Conservation (phyloP, 2,113 vertebrate genomes). For the Vimba vimba region DNA sequence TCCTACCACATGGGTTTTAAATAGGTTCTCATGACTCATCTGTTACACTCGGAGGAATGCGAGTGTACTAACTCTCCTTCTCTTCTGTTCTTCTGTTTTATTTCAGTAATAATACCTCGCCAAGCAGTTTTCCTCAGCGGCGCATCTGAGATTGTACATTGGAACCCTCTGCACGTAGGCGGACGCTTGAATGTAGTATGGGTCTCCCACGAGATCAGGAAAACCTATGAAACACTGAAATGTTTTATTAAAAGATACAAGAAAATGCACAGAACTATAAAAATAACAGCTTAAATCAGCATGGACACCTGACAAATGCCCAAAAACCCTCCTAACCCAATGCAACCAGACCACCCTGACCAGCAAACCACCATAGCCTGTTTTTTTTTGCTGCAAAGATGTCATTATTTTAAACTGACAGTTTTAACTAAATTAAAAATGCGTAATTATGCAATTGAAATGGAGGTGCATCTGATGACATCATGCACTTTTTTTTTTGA, state of each 20-base stretch:
- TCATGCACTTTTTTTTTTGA: background rate
- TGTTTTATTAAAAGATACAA: constrained; percentile 41
- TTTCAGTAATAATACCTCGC: constrained; percentile 81
- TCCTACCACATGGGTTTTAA: constrained; percentile 28
- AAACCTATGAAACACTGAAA: constrained; percentile 80
- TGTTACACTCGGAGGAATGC: constrained; percentile 61
- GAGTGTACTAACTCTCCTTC: background rate
- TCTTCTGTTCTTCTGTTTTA: constrained; percentile 5
- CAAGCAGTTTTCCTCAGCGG: constrained; percentile 96
- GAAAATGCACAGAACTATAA: constrained; percentile 1
- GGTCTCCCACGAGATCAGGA: constrained; percentile 94
- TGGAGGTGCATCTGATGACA: background rate
- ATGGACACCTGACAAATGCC: background rate
- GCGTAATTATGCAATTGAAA: background rate
- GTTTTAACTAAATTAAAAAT: background rate
- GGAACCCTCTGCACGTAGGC: constrained; percentile 91
- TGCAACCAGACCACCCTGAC: background rate
- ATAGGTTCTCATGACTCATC: constrained; percentile 56
- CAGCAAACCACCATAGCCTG: background rate
- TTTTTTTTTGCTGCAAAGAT: background rate
- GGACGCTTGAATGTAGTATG: constrained; percentile 95
- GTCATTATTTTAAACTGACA: background rate
- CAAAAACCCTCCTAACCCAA: background rate
- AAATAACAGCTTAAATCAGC: background rate
- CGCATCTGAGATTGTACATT: constrained; percentile 97